Percentiles rank a stretch among this genome's conserved stretches.
These are phyloP conservation scores for Setipinna tenuifilis DNA, from an alignment of 2,797 vertebrate species.

Conservation along the genomic window DNA sequence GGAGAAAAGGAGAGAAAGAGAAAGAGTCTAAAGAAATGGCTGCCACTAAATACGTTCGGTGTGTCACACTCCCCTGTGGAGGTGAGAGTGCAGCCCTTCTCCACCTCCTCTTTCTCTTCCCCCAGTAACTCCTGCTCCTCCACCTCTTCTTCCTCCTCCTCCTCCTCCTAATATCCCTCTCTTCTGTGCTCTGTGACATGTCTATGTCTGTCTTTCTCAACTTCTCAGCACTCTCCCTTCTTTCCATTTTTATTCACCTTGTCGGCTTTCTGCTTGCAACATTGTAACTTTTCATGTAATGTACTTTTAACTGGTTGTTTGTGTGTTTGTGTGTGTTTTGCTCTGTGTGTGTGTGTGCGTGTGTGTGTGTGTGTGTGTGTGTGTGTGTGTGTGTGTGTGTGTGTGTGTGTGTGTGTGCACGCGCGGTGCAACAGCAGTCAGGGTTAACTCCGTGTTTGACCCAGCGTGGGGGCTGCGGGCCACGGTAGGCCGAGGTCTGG, in stretches of 20 bases:
- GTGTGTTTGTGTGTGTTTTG: background rate
- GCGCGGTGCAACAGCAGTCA: background rate
- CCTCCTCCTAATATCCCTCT: slow-evolving; percentile 51
- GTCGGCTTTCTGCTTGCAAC: slow-evolving; percentile 41
- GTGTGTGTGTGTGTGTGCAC: too few species aligned
- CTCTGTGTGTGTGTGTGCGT: background rate
- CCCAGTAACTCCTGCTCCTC: background rate
- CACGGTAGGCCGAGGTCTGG: slow-evolving; percentile 76
- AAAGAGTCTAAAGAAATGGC: background rate
- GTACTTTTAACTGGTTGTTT: slow-evolving; percentile 44
- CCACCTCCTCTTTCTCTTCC: slow-evolving; percentile 20
- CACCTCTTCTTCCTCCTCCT: background rate
- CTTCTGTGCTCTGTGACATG: slow-evolving; percentile 65
- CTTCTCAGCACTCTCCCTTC: background rate
- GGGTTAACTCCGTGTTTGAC: slow-evolving; percentile 85
- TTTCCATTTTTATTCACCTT: slow-evolving; percentile 32
- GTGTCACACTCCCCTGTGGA: background rate
- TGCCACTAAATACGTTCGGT: background rate
- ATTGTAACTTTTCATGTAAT: slow-evolving; percentile 55
- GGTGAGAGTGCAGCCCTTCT: background rate
- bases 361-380: background rate
- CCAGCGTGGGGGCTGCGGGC: slow-evolving; percentile 66
- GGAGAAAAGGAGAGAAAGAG: too few species aligned
- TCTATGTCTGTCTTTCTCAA: slow-evolving; percentile 11
- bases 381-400: background rate